Percentiles rank a stretch among this genome's conserved stretches.
Evolutionary conservation across 2,797 vertebrate species (phyloP).

Genomic region (Tiaroga cobitis): DNA sequence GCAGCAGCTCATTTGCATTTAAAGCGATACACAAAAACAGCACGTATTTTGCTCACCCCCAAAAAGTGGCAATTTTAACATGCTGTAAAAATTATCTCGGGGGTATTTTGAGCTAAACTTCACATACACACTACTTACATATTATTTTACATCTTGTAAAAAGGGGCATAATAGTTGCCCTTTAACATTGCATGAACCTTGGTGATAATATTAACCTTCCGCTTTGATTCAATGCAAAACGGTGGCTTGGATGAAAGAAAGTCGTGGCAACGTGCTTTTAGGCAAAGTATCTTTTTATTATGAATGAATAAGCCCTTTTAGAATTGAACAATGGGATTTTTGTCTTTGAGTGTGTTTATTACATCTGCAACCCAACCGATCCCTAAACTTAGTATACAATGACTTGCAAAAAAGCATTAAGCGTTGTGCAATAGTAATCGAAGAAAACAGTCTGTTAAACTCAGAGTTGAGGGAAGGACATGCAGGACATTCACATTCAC

Average conservation of each 20-base stretch:
- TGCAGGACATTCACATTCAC: constrained; percentile 38
- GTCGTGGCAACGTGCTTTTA: neutral
- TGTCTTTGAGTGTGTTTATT: neutral
- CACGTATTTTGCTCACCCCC: too few relatives aligned
- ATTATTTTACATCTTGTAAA: too few relatives aligned
- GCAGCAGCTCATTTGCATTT: too few relatives aligned
- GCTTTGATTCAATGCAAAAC: neutral
- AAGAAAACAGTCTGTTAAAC: constrained; percentile 42
- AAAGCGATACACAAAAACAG: too few relatives aligned
- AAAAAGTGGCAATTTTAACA: too few relatives aligned
- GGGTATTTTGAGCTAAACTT: too few relatives aligned
- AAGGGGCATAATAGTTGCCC: too few relatives aligned
- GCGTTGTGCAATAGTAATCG: constrained; percentile 34
- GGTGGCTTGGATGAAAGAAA: neutral
- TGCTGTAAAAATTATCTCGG: too few relatives aligned
- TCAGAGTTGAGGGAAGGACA: neutral
- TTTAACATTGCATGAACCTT: neutral
- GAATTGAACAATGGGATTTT: neutral
- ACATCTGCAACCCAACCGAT: neutral
- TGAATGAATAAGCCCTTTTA: neutral
- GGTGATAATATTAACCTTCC: neutral
- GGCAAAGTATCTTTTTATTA: neutral
- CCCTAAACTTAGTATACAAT: constrained; percentile 22
- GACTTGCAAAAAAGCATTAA: constrained; percentile 51
- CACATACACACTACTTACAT: too few relatives aligned